These are phyloP conservation scores for Perccottus glenii DNA, from an alignment of 2,113 vertebrate genomes.

Conservation along the genomic window DNA sequence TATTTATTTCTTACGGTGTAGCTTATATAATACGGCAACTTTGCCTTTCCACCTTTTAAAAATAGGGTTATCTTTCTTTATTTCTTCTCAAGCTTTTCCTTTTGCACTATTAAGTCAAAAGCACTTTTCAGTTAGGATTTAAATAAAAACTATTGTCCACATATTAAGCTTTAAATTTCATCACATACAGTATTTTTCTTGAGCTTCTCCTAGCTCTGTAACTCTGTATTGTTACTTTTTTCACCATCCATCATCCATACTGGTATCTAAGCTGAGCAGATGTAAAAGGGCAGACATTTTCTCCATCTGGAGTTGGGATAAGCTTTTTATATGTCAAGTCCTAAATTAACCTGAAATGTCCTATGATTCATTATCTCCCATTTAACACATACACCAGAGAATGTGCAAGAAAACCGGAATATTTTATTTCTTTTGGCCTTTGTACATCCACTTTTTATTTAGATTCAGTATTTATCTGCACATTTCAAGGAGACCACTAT, in stretches of 20 bases:
- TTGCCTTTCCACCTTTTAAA: no score
- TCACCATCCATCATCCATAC: conserved; percentile 1
- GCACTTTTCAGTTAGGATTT: no score
- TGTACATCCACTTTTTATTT: neutral
- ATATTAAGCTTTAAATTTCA: no score
- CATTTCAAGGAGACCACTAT: conserved; percentile 18
- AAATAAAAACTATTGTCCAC: no score
- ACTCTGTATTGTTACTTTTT: neutral
- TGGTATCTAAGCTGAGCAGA: conserved; percentile 53
- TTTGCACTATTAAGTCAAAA: no score
- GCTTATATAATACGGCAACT: no score
- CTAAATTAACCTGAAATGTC: conserved; percentile 45
- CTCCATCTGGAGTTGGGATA: conserved; percentile 37
- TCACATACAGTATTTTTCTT: neutral
- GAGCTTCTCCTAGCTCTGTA: neutral
- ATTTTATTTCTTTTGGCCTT: neutral
- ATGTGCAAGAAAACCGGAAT: neutral
- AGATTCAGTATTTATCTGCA: conserved; percentile 17
- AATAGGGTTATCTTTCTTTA: no score
- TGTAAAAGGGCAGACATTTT: conserved; percentile 32
- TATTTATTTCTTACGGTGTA: no score
- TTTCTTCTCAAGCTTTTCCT: no score
- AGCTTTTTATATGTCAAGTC: conserved; percentile 40
- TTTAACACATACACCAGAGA: conserved; percentile 37
- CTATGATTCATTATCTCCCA: conserved; percentile 46